Base-by-base conservation (phyloP, 1,140 invertebrate genomes). In the Bombus picipes region DNA sequence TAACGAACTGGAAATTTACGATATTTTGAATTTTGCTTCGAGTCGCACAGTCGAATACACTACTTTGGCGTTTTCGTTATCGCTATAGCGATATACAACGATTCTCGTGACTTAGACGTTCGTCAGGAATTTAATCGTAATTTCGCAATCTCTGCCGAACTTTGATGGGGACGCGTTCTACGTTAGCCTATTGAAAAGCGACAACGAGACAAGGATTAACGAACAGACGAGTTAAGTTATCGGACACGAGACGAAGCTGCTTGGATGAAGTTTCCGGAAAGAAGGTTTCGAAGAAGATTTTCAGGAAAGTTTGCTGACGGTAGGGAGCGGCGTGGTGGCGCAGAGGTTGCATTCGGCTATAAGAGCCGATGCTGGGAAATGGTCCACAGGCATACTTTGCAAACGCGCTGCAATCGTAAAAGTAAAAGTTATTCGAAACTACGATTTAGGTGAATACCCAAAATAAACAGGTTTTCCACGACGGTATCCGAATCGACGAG, bases 381-480 rank as follows among this genome's bases (percentile, higher is more conserved):
- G 41, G 37, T n/a, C 22, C 66, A 66, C 75, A 32, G 66, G 39
- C 34, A 57, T 47, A 41, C 65, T 86, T 47, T 62, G 71, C 66
- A 74, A 89, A 87, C 80, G 72, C 77, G 72, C n/a, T 78, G 71
- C 78, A 75, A 86, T 91, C 74, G 88, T 88, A 86, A 88, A 91
- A 90, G 85, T 90, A 90, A 90, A 88, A 88, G 88, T 89, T 86
- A 88, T 83, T 65, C 68, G 32, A 9, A 87, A 87, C 71, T 80
- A 41, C 81, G 62, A 87, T 89, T 89, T 83, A 87, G 53, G 47
- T 53, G 66, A 74, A 74, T 85, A 83, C 83, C 59, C 1, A 62
- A 66, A 74, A 62, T 89, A 89, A 89, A 89, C 88, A 87, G 39
- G 84, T 89, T 87, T 65, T 18, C 32, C 39, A 32, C 28, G 79